These are phyloP conservation scores for Alethe castanea DNA, from an alignment of 2,113 vertebrate species.

Conservation along the genomic window DNA sequence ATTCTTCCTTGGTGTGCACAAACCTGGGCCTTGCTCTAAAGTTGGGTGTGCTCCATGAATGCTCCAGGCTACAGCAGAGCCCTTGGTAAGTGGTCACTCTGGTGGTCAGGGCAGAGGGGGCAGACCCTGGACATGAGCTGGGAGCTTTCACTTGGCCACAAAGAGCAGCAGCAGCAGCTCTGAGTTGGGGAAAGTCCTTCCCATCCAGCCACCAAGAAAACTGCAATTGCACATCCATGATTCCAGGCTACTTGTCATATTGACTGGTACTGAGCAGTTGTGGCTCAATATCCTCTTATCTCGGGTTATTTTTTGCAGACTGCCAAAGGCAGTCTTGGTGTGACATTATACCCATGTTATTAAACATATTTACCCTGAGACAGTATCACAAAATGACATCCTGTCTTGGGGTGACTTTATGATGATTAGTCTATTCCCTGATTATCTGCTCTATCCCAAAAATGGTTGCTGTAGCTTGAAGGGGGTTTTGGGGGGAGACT, in stretches of 20 bases:
- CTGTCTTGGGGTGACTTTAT: neutral
- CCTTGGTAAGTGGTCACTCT: neutral
- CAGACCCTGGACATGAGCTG: neutral
- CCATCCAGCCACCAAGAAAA: neutral
- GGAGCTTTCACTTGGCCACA: neutral
- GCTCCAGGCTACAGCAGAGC: neutral
- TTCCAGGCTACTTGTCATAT: neutral
- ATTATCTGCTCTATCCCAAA: neutral
- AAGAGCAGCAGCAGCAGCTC: neutral
- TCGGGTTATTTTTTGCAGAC: neutral
- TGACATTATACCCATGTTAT: neutral
- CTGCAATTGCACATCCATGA: neutral
- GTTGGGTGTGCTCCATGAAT: accelerated
- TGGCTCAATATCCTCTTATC: accelerated
- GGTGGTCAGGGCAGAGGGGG: neutral
- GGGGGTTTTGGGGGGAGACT: neutral
- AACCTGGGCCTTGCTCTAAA: no score
- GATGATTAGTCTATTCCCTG: no score
- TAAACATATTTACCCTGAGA: neutral
- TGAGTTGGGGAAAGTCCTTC: neutral
- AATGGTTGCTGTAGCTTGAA: neutral
- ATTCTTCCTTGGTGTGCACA: neutral
- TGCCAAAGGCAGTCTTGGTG: neutral
- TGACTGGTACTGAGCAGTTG: neutral
- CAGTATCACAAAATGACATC: neutral